Evolutionary conservation across 1,140 invertebrate species (phyloP).

Genomic region (Cotesia typhae): DNA sequence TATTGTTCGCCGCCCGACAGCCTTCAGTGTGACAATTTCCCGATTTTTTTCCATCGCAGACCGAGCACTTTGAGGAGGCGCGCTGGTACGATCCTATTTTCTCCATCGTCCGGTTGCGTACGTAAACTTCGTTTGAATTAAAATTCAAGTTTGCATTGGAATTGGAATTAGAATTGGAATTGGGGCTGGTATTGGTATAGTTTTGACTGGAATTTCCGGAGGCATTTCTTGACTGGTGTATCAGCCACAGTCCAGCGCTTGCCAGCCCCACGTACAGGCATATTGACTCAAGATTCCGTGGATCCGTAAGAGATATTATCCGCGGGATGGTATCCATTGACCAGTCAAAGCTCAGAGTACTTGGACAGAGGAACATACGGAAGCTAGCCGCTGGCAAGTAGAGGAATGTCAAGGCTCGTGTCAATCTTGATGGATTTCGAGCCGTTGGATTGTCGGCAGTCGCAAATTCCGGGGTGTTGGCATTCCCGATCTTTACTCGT

Average conservation of each 20-base stretch:
- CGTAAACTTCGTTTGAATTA: constrained; percentile 23
- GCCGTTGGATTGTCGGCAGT: constrained; percentile 91
- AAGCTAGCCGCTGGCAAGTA: constrained; percentile 90
- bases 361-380: constrained; percentile 82
- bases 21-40: constrained; percentile 62
- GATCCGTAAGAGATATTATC: constrained; percentile 77
- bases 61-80: constrained; percentile 53
- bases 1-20: constrained; percentile 65
- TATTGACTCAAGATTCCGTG: constrained; percentile 76
- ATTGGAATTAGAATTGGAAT: no score
- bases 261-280: constrained; percentile 74
- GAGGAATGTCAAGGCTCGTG: constrained; percentile 83
- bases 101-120: constrained; percentile 27
- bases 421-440: constrained; percentile 74
- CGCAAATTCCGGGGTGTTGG: constrained; percentile 76
- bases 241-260: constrained; percentile 52
- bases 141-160: no score
- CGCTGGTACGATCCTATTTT: constrained; percentile 39
- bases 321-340: constrained; percentile 92
- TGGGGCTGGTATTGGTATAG: no score
- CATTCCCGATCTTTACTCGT: constrained; percentile 58
- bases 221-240: constrained; percentile 46
- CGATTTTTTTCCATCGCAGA: constrained; percentile 58
- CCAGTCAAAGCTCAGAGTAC: constrained; percentile 91
- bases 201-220: no score